phyloP scores from a whole-genome alignment of 1,140 invertebrate genomes.

The Polypedilum vanderplanki region DNA sequence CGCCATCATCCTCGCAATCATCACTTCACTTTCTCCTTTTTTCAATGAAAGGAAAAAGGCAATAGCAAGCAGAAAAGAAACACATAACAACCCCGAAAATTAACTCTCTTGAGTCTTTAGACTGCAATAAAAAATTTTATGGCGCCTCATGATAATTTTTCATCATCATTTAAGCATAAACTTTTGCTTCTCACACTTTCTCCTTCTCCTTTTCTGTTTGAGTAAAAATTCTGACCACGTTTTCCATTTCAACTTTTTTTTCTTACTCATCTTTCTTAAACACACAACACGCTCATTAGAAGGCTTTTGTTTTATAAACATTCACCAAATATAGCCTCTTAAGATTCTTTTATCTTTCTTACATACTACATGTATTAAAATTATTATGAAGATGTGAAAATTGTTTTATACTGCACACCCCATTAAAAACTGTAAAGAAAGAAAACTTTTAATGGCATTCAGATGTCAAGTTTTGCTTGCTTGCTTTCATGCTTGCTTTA shows the following conservation, averaged over 20 bases:
- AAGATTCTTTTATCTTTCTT: neutral
- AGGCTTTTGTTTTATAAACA: neutral
- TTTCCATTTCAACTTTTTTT: slow-evolving; percentile 19
- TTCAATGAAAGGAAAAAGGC: no score
- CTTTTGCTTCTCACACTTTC: neutral
- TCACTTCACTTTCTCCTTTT: no score
- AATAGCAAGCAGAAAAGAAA: no score
- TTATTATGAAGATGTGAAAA: neutral
- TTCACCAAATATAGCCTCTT: neutral
- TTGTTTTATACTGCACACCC: no score
- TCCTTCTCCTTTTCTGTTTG: neutral
- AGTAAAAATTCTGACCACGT: neutral
- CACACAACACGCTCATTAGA: neutral
- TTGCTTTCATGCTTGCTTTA: no score
- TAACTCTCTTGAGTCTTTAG: neutral
- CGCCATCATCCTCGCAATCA: no score
- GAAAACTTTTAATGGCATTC: no score
- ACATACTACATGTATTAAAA: no score
- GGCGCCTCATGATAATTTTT: slow-evolving; percentile 17
- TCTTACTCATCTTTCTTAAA: neutral
- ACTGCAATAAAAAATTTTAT: slow-evolving; percentile 10
- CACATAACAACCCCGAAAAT: neutral
- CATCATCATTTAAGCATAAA: slow-evolving; percentile 19
- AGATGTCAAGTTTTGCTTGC: no score
- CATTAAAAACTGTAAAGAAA: no score